Base-by-base conservation (phyloP, 53 echinoderm and acorn worm species). In the Temnopleurus reevesii region DNA sequence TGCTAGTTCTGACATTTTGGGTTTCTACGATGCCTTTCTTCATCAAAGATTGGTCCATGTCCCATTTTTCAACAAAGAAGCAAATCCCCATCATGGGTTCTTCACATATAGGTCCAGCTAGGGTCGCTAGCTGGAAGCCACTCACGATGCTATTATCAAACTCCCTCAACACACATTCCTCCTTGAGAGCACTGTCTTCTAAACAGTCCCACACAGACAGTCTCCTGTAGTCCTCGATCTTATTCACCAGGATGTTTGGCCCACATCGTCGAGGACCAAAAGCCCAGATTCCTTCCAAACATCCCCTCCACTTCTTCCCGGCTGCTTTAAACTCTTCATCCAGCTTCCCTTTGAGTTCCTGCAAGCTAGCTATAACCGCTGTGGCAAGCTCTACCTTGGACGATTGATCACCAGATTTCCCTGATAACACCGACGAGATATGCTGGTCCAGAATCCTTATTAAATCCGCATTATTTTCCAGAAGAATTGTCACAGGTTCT, bases 81-180 rank as follows among this genome's bases (percentile, higher is more conserved):
- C 99, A 96, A 46, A 99, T 94, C 0, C 99, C 99, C 96, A 96
- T 99, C 96, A 99, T 96, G 0, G 99, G 99, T 83, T 99, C 99
- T 41, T 96, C 99, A 65, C 94, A 96, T 29, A 96, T 89, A 33
- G 99, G 99, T 13, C 99, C 99, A 41, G 94, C 92, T n/a, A 99
- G 93, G 17, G 99, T 96, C 2, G 96, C 99, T 43, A 99, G 59
- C 89, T 99, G 99, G 86, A 99, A 99, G 4, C 99, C 99, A 58
- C 96, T 96, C 53, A 94, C 92, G 30, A 99, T 83, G 71, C 99
- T 93, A 47, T 94, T 94, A 85, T 99, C 99, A 92, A 92, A 94
- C 54, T 94, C 89, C 55, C 93, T 36, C 53, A 94, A 26, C 28
- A 26, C 55, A 31, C 59, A 30, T 0, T 81, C 43, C 23, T 76